Base-by-base conservation (phyloP, 2,888 invertebrate species). In the Bombylius major region DNA sequence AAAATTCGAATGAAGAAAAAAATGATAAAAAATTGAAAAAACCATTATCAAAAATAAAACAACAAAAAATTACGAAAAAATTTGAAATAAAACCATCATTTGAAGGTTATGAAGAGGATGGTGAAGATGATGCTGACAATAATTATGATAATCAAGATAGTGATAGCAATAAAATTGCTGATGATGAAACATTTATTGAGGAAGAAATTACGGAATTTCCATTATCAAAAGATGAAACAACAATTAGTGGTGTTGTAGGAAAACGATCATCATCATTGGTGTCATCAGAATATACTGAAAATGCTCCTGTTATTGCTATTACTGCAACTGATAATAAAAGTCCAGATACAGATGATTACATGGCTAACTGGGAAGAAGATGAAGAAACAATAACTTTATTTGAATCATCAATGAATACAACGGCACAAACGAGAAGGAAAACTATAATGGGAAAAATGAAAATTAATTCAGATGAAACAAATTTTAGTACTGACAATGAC, bases 351-450 rank as follows among this genome's bases (percentile, higher is more conserved):
- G 72, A 73, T 61, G 72, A 73, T 57, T 73, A 73, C 50, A 69
- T 72, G 55, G 71, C 72, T 54, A 73, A 72, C 58, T 73, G 72
- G 72, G 72, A 73, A 60, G 71, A 70, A 49, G 73, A 71, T 47
- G 70, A 71, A 8, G 13, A n/a, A 44, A 14, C 45, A 11, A 11
- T 7, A 5, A n/a, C 7, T 7, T 14, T 45, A 45, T 14, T 11
- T 14, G 45, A 14, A 14, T 14, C 45, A 14, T 7, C 50, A 5
- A 11, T 39, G 7, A 50, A 47, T 46, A 55, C 44, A 12, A 5
- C n/a, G 12, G n/a, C n/a, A 12, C 44, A 48, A 14, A 65, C 61
- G 8, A 67, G 67, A 11, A 67, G 67, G 5, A 64, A 62, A 23
- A n/a, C 8, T 14, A 13, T 32, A 44, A 5, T 12, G 33, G 42